Evolutionary conservation across 2,888 invertebrate genomes (phyloP).

Genomic region (Trisateles emortualis): DNA sequence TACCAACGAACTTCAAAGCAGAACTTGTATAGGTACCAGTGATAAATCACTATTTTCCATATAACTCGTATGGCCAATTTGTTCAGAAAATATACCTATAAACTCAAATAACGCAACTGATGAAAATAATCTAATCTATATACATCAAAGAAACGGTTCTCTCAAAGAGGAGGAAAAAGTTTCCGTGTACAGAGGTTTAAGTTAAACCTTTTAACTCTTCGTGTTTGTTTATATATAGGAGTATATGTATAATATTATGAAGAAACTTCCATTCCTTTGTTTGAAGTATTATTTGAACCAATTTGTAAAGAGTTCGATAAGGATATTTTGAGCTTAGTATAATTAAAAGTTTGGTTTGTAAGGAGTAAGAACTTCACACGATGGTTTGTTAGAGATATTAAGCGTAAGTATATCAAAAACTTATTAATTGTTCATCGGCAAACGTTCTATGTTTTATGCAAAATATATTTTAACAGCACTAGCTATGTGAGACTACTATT

Average conservation of each 20-base stretch:
- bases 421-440: no score
- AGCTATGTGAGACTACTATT: no score
- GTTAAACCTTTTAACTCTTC: constrained; percentile 17
- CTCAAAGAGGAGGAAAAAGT: constrained; percentile 32
- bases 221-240: constrained; percentile 6
- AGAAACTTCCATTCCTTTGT: constrained; percentile 16
- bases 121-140: constrained; percentile 37
- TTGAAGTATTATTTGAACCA: constrained; percentile 4
- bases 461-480: no score
- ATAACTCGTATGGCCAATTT: constrained; percentile 2
- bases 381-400: not conserved
- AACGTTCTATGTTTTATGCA: no score
- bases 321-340: not conserved
- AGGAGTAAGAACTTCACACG: not conserved
- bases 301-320: constrained; percentile 6
- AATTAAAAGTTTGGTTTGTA: not conserved
- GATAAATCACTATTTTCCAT: not conserved
- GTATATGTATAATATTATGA: constrained; percentile 14
- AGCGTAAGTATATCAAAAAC: no score
- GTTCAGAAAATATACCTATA: not conserved
- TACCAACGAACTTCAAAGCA: not conserved
- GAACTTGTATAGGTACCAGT: not conserved
- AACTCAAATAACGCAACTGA: constrained; percentile 7
- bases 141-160: constrained; percentile 31
- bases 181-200: constrained; percentile 7